phyloP scores from a whole-genome alignment of 2,888 invertebrate genomes.

The Andrena haemorrhoa region DNA sequence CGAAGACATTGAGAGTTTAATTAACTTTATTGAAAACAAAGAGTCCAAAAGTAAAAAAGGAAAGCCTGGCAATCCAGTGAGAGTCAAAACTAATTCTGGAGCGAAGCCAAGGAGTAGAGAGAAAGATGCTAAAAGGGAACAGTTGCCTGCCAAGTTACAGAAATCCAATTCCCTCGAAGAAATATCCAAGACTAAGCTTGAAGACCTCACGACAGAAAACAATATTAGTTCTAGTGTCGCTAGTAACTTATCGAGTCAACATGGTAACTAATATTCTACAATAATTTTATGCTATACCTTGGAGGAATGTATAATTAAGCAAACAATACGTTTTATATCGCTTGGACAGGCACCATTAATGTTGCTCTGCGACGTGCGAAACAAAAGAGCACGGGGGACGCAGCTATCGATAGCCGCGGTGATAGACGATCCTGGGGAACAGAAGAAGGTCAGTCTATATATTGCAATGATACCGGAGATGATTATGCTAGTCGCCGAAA shows the following conservation, averaged over 20 bases:
- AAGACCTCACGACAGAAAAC: slow-evolving; percentile 88
- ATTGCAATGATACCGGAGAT: slow-evolving; percentile 83
- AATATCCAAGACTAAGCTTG: slow-evolving; percentile 91
- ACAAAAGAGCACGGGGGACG: slow-evolving; percentile 81
- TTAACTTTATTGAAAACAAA: slow-evolving; percentile 91
- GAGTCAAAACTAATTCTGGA: slow-evolving; percentile 82
- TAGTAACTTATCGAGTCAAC: slow-evolving; percentile 82
- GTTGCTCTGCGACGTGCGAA: slow-evolving; percentile 80
- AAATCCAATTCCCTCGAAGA: slow-evolving; percentile 93
- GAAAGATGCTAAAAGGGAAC: slow-evolving; percentile 84
- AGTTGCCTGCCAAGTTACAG: slow-evolving; percentile 86
- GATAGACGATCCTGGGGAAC: slow-evolving; percentile 89
- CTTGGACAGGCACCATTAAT: slow-evolving; percentile 74
- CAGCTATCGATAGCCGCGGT: slow-evolving; percentile 81
- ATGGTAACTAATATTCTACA: slow-evolving; percentile 69
- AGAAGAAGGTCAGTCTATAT: slow-evolving; percentile 87
- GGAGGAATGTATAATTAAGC: not conserved
- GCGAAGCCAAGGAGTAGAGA: slow-evolving; percentile 83
- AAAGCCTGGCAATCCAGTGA: slow-evolving; percentile 78
- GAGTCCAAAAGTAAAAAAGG: slow-evolving; percentile 82
- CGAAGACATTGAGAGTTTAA: slow-evolving; percentile 91
- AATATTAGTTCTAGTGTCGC: slow-evolving; percentile 80
- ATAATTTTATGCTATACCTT: not conserved
- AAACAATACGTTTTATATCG: slow-evolving; percentile 6
- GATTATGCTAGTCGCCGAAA: slow-evolving; percentile 80